phyloP scores from a whole-genome alignment of 2,888 invertebrate genomes.

The Brachypterus glaber region DNA sequence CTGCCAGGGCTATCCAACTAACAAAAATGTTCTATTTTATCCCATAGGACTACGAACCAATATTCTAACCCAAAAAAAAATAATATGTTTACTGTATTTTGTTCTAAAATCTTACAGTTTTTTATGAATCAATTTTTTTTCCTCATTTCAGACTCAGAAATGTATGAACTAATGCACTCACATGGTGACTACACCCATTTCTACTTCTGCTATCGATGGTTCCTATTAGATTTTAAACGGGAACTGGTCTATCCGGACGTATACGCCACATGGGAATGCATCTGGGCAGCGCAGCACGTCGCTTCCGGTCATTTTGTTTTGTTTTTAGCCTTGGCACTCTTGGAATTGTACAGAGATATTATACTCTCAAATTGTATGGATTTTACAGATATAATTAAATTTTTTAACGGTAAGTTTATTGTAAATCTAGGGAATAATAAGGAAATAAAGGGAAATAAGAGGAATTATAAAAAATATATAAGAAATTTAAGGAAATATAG shows the following conservation, averaged over 20 bases:
- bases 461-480: background rate
- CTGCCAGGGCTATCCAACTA: too few species aligned
- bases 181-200: conserved; percentile 95
- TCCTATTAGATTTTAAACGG: conserved; percentile 89
- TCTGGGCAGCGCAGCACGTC: conserved; percentile 87
- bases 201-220: conserved; percentile 97
- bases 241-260: conserved; percentile 89
- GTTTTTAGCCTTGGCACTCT: conserved; percentile 82
- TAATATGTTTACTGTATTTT: too few species aligned
- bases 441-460: background rate
- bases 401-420: conserved; percentile 81
- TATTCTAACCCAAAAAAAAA: too few species aligned
- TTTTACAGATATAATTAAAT: conserved; percentile 96
- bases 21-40: too few species aligned
- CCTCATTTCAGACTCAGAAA: conserved; percentile 67
- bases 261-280: conserved; percentile 90
- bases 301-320: conserved; percentile 85
- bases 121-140: too few species aligned
- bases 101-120: too few species aligned
- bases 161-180: conserved; percentile 90
- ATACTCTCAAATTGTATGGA: conserved; percentile 94
- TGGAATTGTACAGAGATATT: conserved; percentile 89
- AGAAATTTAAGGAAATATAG: background rate
- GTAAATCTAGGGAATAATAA: too few species aligned
- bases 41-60: too few species aligned